Base-by-base conservation (phyloP, 2,888 invertebrate genomes). In the Pilophorus perplexus region DNA sequence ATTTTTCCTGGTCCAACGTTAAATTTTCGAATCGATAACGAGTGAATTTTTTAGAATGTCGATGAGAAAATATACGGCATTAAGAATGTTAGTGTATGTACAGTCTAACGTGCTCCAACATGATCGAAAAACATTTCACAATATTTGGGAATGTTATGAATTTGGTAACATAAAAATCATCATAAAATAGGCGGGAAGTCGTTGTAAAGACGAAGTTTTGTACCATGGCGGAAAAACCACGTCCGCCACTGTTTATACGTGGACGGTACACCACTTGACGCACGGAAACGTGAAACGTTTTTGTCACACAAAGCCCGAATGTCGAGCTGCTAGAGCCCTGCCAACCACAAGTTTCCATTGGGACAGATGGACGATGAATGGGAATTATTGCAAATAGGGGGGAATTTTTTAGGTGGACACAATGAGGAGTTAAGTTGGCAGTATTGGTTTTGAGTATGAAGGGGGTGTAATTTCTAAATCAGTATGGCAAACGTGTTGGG, bases 81-180 rank as follows among this genome's bases (percentile, higher is more conserved):
- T 52, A 2, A 28, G 18, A 52, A 3, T 25, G 14, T 18, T 18
- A 25, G 3, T 20, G 3, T 1, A 4, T 22, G 8, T 22, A 20
- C 25, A 14, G 14, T 52, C 23, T 52, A 14, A 28, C 28, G 52
- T 52, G 27, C 28, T 14, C 27, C 23, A 25, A 28, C 10, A 18
- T 52, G 28, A 28, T 12, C 52, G 28, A 52, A 52, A 3, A 16
- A 10, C 10, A 8, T 16, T 10, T 18, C 1, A 22, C 40, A 59
- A 38, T 25, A 22, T 4, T 4, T 27, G 46, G 62, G 62, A 62
- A 62, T 62, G 62, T 62, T 27, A 44, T 42, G 46, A 33, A 44
- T 62, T 62, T 62, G 62, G 62, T 62, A 62, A 62, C 62, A 48
- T 62, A 62, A 22, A 44, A 40, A 46, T 14, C 12, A 27, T 52